Evolutionary conservation across 2,797 vertebrate genomes (phyloP), one percentile per base, ranked within the genome.

Genomic region (Hippocampus kuda): DNA sequence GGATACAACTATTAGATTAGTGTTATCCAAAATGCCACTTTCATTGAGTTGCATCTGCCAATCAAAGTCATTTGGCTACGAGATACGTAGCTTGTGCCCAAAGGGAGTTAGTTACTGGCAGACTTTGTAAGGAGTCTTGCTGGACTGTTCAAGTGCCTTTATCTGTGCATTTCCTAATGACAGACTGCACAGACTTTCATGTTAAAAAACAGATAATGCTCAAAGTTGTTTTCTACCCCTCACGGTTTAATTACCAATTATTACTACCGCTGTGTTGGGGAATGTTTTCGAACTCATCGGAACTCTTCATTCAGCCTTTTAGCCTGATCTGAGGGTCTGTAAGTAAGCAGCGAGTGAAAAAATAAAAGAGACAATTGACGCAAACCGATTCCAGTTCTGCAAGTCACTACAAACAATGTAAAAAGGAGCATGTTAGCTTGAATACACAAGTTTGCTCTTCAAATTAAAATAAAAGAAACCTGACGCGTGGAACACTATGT

Each of bases 231-330:
- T 76, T 72, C 62, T 7, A 38, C 22, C 84, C 83, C 86, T 67
- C 72, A 70, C 85, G 83, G 85, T 79, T 86, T 85, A 85, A 87
- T 88, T 88, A 86, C 75, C 65, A 71, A 81, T 81, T 81, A 86
- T 87, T 49, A 26, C 15, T 48, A 81, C 76, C 27, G 13, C 74
- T 68, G 79, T 68, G 77, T 70, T 78, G 81, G 71, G 67, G 61
- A 75, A 77, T 78, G 68, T 79, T 83, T 80, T 79, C 61, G 71
- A 77, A 81, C 73, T 70, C 75, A 65, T 72, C 66, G 59, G 61
- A 60, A 68, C 59, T 74, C 75, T 78, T 81, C 22, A 44, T 69
- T 82, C 77, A 77, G 44, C 16, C 41, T 13, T 48, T 27, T 27
- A 48, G 15, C 18, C 27, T 65, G 63, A 16, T 24, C 22, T 24